Evolutionary conservation across 2,113 vertebrate species (phyloP), one percentile per base, ranked within the genome.

Genomic region (Hymenochirus boettgeri): DNA sequence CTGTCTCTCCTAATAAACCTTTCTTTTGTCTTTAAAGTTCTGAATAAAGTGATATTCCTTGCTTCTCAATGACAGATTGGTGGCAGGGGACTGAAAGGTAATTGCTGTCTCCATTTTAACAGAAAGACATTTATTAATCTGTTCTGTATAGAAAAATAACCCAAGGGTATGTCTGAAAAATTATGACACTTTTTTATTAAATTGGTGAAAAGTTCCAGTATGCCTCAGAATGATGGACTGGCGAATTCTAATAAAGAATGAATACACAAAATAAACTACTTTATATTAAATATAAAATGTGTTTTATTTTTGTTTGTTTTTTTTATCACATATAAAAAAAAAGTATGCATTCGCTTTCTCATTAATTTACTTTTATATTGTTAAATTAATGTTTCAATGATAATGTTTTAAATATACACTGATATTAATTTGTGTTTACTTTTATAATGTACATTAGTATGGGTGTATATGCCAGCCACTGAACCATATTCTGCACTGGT

Each of bases 101-200:
- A 69, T 53, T 69, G 57, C 56, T 60, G 48, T 69, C 47, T 69
- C 47, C 51, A 52, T 69, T 60, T 60, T 59, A 42, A 29, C 23
- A 69, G 45, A 53, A 27, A 59, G 56, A 69, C 57, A 60, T 69
- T 58, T 69, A 69, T 69, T 60, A 69, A 69, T 69, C 56, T 69
- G 24, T 60, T 69, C 57, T 60, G 57, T 53, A 53, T 60, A 60
- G 46, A 52, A 59, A 60, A 69, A 67, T 37, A 69, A 50, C 55
- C 63, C 55, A 56, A 66, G 63, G 63, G 55, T 53, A 69, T 69
- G 56, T 69, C 47, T 52, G 23, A 60, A 22, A 59, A 42, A 48
- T 25, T 51, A 42, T 60, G 57, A 69, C 48, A 60, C 39, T 39
- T 69, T 60, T 66, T 65, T 69, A 60, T 59, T 69, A 69, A 69